Evolutionary conservation across 2,888 invertebrate genomes (phyloP), one percentile per base, ranked within the genome.

Genomic region (Nomada flava): DNA sequence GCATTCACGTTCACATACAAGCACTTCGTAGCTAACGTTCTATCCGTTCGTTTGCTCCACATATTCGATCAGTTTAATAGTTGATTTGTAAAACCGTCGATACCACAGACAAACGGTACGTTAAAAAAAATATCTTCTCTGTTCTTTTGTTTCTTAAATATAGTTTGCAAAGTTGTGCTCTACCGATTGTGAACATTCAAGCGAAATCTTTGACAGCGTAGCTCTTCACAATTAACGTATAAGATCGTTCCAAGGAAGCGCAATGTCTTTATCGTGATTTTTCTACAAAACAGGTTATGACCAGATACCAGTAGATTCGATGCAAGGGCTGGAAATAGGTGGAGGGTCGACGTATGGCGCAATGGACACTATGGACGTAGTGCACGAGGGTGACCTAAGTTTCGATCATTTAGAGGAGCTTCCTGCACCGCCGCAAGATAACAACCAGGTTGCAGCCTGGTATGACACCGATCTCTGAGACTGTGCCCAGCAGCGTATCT

Each of bases 281-380:
- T 83, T 83, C 26, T 83, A 36, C n/a, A n/a, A 47, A 72, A 85
- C 95, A 98, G 98, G 98, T 95, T 98, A 98, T 97, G 98, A 98
- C 96, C 98, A 98, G 96, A 97, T 98, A 96, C 98, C 98, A 96
- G 97, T 98, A 96, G 98, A 98, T 95, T 97, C 97, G 91, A 98
- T 98, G 98, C 98, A 98, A 95, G 98, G 98, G 88, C 95, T 98
- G 92, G 98, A 98, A 94, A 97, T 98, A 93, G 98, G 97, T 93
- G 96, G 96, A 90, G 96, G 96, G 77, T 95, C 95, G 86, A 95
- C 95, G 71, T 98, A 98, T 94, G 97, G 97, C 86, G 95, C 95
- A 71, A 97, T 98, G 96, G 98, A 98, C 94, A 94, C 95, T 53
- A 97, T 98, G 97, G 98, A 97, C 92, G 96, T 98, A 84, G 96